Base-by-base conservation (phyloP, 1,140 invertebrate genomes). In the Lepidurus couesii region DNA sequence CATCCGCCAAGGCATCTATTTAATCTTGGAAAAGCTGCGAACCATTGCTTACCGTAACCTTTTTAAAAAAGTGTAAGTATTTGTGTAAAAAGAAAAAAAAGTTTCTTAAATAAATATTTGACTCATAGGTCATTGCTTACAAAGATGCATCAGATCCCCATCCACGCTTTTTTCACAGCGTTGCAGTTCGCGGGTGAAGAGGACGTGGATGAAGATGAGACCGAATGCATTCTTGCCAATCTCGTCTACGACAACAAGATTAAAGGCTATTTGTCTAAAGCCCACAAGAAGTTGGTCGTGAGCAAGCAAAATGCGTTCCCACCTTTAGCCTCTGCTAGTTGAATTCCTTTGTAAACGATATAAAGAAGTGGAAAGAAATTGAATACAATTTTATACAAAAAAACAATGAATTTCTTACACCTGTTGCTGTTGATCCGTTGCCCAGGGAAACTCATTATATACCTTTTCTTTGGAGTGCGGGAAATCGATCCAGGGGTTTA, bases 251-350 rank as follows among this genome's bases (percentile, higher is more conserved):
- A 98, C 84, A 95, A 93, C 1, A 94, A 94, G 87, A 93, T 96
- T 79, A 95, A 98, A 85, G 97, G 98, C 0, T 99, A 99, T 84
- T 98, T 99, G 83, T 98, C 96, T 0, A 92, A 97, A 86, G 93
- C 95, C 80, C 97, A 99, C 86, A 92, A 97, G 84, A 98, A 98
- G 86, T 87, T 99, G 75, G 97, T 99, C 75, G 92, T 99, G 65
- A 98, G 96, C 81, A 99, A 99, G 86, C 93, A 96, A 84, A 97
- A 96, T 88, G 92, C 97, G 16, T 99, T 99, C 85, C 97, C 97
- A 24, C 81, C 85, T 44, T 77, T 84, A 24, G 78, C 81, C 44
- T 77, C 81, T 34, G 75, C 79, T 2, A 34, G 42, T 44, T 77
- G 73, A 80, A 26, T 42, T 76, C 26, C 11, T 76, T 44, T 16